Conservation (phyloP, 2,113 vertebrate genomes). For the Camelus bactrianus region DNA sequence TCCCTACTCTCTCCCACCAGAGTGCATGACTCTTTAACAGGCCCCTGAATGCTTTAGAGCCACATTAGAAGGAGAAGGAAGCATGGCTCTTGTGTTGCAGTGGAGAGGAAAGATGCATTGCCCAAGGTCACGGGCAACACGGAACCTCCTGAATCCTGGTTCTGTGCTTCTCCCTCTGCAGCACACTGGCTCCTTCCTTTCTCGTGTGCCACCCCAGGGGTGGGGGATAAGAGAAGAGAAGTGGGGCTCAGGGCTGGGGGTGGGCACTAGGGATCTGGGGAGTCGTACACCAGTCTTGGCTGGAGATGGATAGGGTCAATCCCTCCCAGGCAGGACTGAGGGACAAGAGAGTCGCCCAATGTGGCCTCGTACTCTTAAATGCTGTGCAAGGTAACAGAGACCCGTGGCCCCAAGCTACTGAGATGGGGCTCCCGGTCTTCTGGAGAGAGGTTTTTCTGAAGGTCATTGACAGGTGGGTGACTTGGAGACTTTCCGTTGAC, state of each 20-base stretch:
- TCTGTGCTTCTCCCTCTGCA: background rate
- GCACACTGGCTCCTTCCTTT: background rate
- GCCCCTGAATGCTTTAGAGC: background rate
- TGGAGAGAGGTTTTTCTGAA: slow-evolving; percentile 52
- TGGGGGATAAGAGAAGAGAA: background rate
- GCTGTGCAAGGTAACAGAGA: fast-evolving
- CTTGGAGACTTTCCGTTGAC: background rate
- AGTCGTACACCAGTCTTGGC: background rate
- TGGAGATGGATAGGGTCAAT: background rate
- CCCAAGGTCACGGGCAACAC: background rate
- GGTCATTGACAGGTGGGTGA: background rate
- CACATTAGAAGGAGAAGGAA: background rate
- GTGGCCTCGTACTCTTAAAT: background rate
- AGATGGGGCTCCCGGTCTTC: background rate
- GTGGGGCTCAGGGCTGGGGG: background rate
- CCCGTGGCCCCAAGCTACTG: background rate
- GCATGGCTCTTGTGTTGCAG: background rate
- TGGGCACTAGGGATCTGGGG: background rate
- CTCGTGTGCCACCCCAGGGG: background rate
- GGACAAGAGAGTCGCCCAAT: background rate
- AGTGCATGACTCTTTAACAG: background rate
- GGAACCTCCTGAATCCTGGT: background rate
- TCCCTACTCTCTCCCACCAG: background rate
- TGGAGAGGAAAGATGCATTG: background rate
- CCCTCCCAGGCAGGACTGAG: background rate